Conservation (phyloP, 2,888 invertebrate genomes). For the Abrostola triplasia region DNA sequence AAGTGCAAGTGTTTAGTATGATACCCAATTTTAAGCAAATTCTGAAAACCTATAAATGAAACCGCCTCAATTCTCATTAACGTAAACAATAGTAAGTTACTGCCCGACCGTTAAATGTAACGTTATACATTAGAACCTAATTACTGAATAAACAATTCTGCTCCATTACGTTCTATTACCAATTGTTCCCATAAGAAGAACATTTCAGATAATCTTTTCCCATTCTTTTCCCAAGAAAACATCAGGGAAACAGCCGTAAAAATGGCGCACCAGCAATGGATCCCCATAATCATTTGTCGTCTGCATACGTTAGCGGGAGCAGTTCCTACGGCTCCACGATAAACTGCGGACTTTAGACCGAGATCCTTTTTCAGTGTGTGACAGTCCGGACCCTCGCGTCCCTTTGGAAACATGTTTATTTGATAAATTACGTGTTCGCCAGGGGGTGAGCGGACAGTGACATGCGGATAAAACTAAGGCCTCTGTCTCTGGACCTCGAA, state of each 20-base stretch:
- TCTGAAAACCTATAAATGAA: too few species aligned
- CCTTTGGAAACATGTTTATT: conserved; percentile 54
- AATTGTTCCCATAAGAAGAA: conserved; percentile 14
- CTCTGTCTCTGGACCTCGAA: conserved; percentile 23
- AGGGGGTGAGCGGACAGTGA: conserved; percentile 38
- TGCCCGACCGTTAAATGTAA: too few species aligned
- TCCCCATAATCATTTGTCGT: conserved; percentile 48
- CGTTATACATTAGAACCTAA: neutral
- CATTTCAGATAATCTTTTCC: conserved; percentile 28
- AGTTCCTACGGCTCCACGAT: conserved; percentile 37
- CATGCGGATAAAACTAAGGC: conserved; percentile 33
- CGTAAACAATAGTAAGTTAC: too few species aligned
- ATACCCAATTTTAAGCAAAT: too few species aligned
- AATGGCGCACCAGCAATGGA: conserved; percentile 21
- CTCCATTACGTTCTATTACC: conserved; percentile 12
- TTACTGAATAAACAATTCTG: neutral
- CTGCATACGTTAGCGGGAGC: conserved; percentile 45
- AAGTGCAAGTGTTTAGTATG: too few species aligned
- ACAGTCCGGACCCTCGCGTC: conserved; percentile 45
- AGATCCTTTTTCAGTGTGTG: conserved; percentile 53
- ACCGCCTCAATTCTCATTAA: too few species aligned
- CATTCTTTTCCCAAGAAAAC: conserved; percentile 34
- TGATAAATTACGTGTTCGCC: conserved; percentile 51
- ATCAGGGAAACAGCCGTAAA: conserved; percentile 20
- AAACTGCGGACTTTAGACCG: conserved; percentile 43